Evolutionary conservation across 2,797 vertebrate species (phyloP).

Genomic region (Echeneis naucrates): DNA sequence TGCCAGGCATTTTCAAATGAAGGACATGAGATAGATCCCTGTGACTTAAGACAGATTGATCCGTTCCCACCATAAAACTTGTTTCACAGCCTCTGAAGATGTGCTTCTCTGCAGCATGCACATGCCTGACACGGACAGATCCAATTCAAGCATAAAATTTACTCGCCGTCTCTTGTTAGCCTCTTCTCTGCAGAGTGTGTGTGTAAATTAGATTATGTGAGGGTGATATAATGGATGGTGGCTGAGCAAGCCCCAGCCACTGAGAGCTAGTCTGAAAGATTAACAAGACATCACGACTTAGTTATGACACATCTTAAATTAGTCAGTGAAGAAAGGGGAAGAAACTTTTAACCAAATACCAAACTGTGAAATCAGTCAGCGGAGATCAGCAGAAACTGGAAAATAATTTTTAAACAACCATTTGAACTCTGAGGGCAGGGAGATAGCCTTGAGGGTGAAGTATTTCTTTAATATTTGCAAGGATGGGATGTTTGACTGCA

Average conservation of each 20-base stretch:
- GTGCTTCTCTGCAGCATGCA: constrained; percentile 38
- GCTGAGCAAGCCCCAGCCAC: constrained; percentile 50
- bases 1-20: constrained; percentile 74
- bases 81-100: constrained; percentile 59
- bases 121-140: constrained; percentile 68
- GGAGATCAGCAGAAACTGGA: constrained; percentile 46
- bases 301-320: constrained; percentile 76
- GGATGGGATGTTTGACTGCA: not conserved
- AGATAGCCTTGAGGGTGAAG: constrained; percentile 1
- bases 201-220: constrained; percentile 72
- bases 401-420: constrained; percentile 40
- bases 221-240: constrained; percentile 66
- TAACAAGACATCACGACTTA: constrained; percentile 74
- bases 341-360: constrained; percentile 64
- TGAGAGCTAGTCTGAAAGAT: constrained; percentile 71
- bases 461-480: constrained; percentile 13
- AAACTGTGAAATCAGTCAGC: constrained; percentile 56
- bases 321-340: constrained; percentile 53
- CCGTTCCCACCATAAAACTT: constrained; percentile 72
- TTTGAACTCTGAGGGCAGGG: constrained; percentile 13
- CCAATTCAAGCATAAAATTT: constrained; percentile 76
- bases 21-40: constrained; percentile 77
- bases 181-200: constrained; percentile 48
- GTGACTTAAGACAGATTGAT: constrained; percentile 81
- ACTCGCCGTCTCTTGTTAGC: constrained; percentile 71